These are phyloP conservation scores for Leptura quadrifasciata DNA, from an alignment of 2,888 invertebrate species.

Conservation along the genomic window DNA sequence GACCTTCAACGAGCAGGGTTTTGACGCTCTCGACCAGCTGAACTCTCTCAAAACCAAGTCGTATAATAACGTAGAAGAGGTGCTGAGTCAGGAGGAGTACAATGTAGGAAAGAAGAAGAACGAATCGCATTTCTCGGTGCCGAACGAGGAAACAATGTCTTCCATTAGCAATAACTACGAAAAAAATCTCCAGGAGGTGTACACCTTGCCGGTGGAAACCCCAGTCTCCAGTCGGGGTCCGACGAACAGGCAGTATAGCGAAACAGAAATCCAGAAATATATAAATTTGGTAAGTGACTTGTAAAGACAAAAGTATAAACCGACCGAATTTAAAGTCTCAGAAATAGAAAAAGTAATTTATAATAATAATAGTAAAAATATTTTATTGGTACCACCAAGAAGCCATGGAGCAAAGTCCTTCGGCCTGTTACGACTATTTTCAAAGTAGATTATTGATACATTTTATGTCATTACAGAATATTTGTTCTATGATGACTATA, in stretches of 20 bases:
- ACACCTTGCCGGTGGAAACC: conserved; percentile 62
- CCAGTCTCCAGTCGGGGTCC: conserved; percentile 67
- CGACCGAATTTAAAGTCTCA: background rate
- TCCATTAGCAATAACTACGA: conserved; percentile 54
- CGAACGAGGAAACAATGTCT: conserved; percentile 49
- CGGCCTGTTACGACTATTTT: too few relatives aligned
- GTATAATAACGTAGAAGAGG: conserved; percentile 52
- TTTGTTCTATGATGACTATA: too few relatives aligned
- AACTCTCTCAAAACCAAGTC: conserved; percentile 65
- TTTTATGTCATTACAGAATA: too few relatives aligned
- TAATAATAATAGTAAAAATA: too few relatives aligned
- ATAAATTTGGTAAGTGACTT: conserved; percentile 73
- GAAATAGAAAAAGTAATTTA: background rate
- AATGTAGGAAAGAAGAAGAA: conserved; percentile 32
- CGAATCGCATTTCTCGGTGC: conserved; percentile 29
- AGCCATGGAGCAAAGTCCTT: too few relatives aligned
- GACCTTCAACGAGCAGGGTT: conserved; percentile 45
- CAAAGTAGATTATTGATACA: too few relatives aligned
- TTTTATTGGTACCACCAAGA: too few relatives aligned
- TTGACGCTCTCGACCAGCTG: conserved; percentile 62
- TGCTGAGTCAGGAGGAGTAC: conserved; percentile 43
- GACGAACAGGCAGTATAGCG: conserved; percentile 58
- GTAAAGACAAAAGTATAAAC: too few relatives aligned
- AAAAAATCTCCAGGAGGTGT: conserved; percentile 25
- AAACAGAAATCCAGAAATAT: conserved; percentile 74